A percentile compares a stretch with the other conserved stretches of the same genome.
phyloP scores from a whole-genome alignment of 2,113 vertebrate species.

The Ancistrus triradiatus region DNA sequence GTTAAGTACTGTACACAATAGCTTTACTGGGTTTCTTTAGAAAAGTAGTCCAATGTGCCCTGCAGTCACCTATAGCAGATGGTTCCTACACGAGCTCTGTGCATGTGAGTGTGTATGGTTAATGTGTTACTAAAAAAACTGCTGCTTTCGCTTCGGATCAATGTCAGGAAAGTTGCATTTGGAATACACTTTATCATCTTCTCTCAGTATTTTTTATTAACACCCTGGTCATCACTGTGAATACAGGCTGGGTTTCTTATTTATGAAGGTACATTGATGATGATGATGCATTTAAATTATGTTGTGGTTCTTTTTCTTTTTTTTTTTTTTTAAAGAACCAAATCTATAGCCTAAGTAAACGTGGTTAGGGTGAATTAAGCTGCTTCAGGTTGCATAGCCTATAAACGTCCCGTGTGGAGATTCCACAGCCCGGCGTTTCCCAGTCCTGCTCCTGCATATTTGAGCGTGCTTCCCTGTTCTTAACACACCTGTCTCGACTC shows the following conservation, averaged over 20 bases:
- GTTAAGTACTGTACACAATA: slow-evolving; percentile 76
- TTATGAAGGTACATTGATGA: slow-evolving; percentile 76
- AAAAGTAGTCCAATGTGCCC: slow-evolving; percentile 55
- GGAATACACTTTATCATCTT: slow-evolving; percentile 71
- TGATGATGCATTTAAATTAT: slow-evolving; percentile 54
- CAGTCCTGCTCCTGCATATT: not conserved
- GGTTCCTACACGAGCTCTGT: slow-evolving; percentile 54
- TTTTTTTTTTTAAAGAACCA: slow-evolving; percentile 43
- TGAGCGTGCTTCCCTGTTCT: not conserved
- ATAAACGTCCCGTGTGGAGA: slow-evolving; percentile 66
- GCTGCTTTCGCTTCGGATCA: slow-evolving; percentile 69
- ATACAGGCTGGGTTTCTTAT: slow-evolving; percentile 69
- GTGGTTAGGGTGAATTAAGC: slow-evolving; percentile 66
- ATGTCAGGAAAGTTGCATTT: slow-evolving; percentile 56
- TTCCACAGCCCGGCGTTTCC: slow-evolving; percentile 12
- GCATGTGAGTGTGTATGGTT: slow-evolving; percentile 57
- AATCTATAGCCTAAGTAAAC: slow-evolving; percentile 52
- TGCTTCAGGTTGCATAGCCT: slow-evolving; percentile 66
- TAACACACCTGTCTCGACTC: not conserved
- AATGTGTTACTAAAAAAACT: slow-evolving; percentile 60
- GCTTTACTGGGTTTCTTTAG: slow-evolving; percentile 69
- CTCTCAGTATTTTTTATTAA: slow-evolving; percentile 70
- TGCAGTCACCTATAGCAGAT: slow-evolving; percentile 52
- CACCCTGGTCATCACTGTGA: slow-evolving; percentile 76
- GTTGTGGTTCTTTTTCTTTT: slow-evolving; percentile 57